Conservation (phyloP, 1,140 invertebrate species). For the Zophobas morio region DNA sequence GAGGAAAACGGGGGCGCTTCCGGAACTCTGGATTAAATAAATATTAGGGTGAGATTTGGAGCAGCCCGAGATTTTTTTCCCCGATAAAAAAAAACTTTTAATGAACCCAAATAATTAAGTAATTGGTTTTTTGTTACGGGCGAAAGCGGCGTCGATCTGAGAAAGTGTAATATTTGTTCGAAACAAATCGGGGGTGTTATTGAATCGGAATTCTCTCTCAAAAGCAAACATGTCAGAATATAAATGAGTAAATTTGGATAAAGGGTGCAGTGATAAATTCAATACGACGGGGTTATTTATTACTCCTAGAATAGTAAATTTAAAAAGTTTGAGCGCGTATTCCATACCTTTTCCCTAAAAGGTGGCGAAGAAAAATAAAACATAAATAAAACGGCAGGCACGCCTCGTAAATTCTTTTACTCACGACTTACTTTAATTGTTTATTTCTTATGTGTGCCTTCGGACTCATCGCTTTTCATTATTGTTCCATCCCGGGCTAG, state of each 20-base stretch:
- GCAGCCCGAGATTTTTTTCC: background rate
- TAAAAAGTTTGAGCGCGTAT: constrained; percentile 15
- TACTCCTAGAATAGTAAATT: constrained; percentile 31
- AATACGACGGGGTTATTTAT: constrained; percentile 35
- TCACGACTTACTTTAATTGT: constrained; percentile 13
- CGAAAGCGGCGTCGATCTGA: background rate
- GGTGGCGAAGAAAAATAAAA: background rate
- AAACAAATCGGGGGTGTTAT: constrained; percentile 34
- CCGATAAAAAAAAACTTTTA: constrained; percentile 29
- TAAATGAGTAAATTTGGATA: constrained; percentile 41
- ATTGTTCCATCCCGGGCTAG: background rate
- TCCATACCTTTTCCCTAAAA: constrained; percentile 10
- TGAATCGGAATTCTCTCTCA: constrained; percentile 13
- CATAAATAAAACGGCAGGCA: constrained; percentile 14
- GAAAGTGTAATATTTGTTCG: constrained; percentile 15
- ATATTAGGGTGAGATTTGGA: constrained; percentile 17
- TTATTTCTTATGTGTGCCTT: constrained; percentile 13
- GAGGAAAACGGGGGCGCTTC: background rate
- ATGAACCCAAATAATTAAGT: constrained; percentile 36
- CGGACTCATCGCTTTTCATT: background rate
- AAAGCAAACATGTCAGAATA: constrained; percentile 42
- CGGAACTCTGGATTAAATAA: constrained; percentile 29
- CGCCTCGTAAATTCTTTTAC: constrained; percentile 7
- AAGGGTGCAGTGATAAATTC: constrained; percentile 40
- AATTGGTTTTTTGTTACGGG: constrained; percentile 12